phyloP scores from a whole-genome alignment of 2,888 invertebrate species.

The Lordiphosa andalusiaca region DNA sequence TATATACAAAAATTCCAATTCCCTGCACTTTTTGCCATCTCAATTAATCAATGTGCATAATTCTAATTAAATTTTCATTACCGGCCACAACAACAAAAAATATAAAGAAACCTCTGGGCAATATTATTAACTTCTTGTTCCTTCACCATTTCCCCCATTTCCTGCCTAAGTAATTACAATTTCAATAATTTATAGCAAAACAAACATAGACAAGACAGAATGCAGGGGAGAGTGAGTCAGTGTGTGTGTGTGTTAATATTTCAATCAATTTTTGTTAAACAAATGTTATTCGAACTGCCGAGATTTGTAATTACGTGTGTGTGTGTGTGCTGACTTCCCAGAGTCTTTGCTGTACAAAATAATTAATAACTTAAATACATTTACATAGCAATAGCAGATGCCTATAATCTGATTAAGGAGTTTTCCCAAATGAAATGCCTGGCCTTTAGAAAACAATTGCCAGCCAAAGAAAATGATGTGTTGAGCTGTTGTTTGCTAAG shows the following conservation, averaged over 20 bases:
- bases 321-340: constrained; percentile 8
- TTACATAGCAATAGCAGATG: constrained; percentile 47
- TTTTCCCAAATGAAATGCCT: constrained; percentile 62
- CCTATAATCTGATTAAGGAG: constrained; percentile 60
- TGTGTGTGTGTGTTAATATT: constrained; percentile 27
- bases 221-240: constrained; percentile 12
- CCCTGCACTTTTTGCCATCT: neutral
- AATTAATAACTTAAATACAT: constrained; percentile 64
- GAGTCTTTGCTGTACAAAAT: constrained; percentile 44
- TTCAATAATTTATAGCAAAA: constrained; percentile 70
- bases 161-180: constrained; percentile 66
- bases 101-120: constrained; percentile 10
- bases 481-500: constrained; percentile 34
- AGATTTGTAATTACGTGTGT: constrained; percentile 1
- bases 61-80: constrained; percentile 70
- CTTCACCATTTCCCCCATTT: constrained; percentile 30
- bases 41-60: constrained; percentile 38
- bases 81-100: constrained; percentile 10
- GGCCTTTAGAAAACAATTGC: constrained; percentile 43
- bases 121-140: constrained; percentile 17
- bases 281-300: constrained; percentile 51
- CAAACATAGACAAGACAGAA: constrained; percentile 39
- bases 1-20: constrained; percentile 13
- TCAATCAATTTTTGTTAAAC: constrained; percentile 58
- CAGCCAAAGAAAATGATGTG: neutral